Evolutionary conservation across 2,797 vertebrate genomes (phyloP), one percentile per base, ranked within the genome.

Genomic region (Masticophis lateralis): DNA sequence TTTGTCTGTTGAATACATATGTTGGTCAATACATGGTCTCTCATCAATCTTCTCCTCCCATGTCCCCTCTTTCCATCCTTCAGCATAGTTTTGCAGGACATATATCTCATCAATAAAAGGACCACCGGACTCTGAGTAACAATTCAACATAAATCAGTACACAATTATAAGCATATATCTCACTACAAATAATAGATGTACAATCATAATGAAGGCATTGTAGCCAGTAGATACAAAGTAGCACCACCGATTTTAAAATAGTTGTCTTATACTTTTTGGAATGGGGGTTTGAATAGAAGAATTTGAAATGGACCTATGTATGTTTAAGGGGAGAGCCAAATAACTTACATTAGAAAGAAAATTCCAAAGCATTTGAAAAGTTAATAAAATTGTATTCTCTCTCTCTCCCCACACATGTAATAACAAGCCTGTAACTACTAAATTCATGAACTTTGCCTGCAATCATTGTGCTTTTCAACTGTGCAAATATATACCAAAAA

Each of bases 1-100:
- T 96, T 98, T 99, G 96, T 99, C 99, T 96, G 98, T 98, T 5
- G 98, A 98, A 96, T 99, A 99, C 96, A 98, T 97, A 22, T 98
- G 95, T 60, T 98, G 98, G n/a, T 99, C 99, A 9, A 99, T 97
- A 96, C 99, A 99, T 0, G 98, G 98, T 88, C 98, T 98, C 95
- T 97, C 97, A n/a, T 99, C 98, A 28, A 99, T 98, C 95, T 99
- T 99, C 97, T 99, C 99, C 92, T 99, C 99, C 99, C 99, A 99
- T 43, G 98, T 98, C 4, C 99, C 99, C 92, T 99, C 98, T 51
- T 98, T 99, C 99, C 99, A 99, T 89, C 99, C 99, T 94, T 99
- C 99, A 0, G 98, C 98, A 0, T 99, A 99, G 92, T 98, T 98
- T 96, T 99, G 99, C 86, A 99, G 97, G 57, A 99, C 98, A 43